Percentiles rank a stretch among this genome's conserved stretches.
Conservation (phyloP, 1,140 invertebrate genomes). For the Heliothis subflexa region DNA sequence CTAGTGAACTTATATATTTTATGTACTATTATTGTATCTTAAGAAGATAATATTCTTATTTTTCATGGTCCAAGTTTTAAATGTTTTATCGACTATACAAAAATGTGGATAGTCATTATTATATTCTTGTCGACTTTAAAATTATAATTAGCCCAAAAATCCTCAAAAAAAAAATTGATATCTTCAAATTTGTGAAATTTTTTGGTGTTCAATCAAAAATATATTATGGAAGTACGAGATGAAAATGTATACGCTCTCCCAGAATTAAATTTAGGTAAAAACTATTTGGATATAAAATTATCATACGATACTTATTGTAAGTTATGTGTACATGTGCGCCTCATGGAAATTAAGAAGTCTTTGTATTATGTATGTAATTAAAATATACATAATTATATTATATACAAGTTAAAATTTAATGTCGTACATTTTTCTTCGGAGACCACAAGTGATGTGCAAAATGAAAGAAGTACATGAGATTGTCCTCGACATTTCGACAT, state of each 20-base stretch:
- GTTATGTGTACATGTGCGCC: slow-evolving; percentile 83
- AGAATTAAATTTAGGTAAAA: slow-evolving; percentile 81
- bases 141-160: slow-evolving; percentile 82
- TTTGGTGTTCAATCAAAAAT: slow-evolving; percentile 85
- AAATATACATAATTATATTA: slow-evolving; percentile 85
- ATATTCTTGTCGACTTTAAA: slow-evolving; percentile 85
- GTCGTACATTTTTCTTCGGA: slow-evolving; percentile 82
- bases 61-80: slow-evolving; percentile 86
- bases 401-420: slow-evolving; percentile 83
- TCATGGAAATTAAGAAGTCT: slow-evolving; percentile 84
- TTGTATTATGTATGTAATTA: slow-evolving; percentile 85
- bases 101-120: slow-evolving; percentile 85
- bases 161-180: slow-evolving; percentile 80
- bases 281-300: slow-evolving; percentile 83
- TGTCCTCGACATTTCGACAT: slow-evolving; percentile 74
- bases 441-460: slow-evolving; percentile 75
- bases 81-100: slow-evolving; percentile 86
- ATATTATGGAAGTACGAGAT: slow-evolving; percentile 79
- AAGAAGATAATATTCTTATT: slow-evolving; percentile 86
- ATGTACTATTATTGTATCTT: slow-evolving; percentile 86
- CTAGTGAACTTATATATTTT: slow-evolving; percentile 86
- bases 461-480: slow-evolving; percentile 61
- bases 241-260: slow-evolving; percentile 85
- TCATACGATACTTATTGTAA: slow-evolving; percentile 81
- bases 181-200: slow-evolving; percentile 85